Evolutionary conservation across 2,113 vertebrate species (phyloP).

Genomic region (Lepisosteus osseus): DNA sequence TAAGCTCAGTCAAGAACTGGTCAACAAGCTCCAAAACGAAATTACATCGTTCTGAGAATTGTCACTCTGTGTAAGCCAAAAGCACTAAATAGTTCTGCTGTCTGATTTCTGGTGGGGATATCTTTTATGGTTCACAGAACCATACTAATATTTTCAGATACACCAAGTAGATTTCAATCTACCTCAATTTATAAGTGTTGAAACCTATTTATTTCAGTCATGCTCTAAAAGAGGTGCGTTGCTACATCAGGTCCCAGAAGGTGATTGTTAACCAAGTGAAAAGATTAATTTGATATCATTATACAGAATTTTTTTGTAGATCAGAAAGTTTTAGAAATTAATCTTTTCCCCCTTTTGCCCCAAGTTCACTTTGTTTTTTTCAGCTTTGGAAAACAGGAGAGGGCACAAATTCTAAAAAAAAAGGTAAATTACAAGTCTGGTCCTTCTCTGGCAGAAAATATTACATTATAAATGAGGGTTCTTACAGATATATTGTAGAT

Average conservation of each 20-base stretch:
- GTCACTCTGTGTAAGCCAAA: too few species aligned
- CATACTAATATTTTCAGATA: constrained; percentile 30
- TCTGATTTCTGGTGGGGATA: constrained; percentile 22
- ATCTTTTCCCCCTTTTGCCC: not conserved
- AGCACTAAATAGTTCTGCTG: not conserved
- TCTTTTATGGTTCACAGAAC: constrained; percentile 33
- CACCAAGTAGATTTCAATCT: constrained; percentile 39
- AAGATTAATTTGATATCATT: constrained; percentile 41
- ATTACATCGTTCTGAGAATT: too few species aligned
- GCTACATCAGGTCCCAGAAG: constrained; percentile 14
- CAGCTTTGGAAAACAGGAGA: too few species aligned
- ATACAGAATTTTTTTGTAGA: constrained; percentile 16
- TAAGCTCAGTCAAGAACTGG: too few species aligned
- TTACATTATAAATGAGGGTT: too few species aligned
- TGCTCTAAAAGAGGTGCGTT: constrained; percentile 18
- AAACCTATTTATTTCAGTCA: constrained; percentile 41
- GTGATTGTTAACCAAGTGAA: constrained; percentile 35
- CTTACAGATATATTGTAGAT: too few species aligned
- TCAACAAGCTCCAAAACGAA: too few species aligned
- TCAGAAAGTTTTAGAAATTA: constrained; percentile 17
- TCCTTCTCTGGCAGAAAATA: too few species aligned
- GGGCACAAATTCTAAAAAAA: too few species aligned
- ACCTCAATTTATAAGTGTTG: constrained; percentile 31
- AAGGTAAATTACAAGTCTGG: too few species aligned
- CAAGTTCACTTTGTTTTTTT: not conserved